Evolutionary conservation across 1,140 invertebrate genomes (phyloP).

Genomic region (Andrena cerasifolii): DNA sequence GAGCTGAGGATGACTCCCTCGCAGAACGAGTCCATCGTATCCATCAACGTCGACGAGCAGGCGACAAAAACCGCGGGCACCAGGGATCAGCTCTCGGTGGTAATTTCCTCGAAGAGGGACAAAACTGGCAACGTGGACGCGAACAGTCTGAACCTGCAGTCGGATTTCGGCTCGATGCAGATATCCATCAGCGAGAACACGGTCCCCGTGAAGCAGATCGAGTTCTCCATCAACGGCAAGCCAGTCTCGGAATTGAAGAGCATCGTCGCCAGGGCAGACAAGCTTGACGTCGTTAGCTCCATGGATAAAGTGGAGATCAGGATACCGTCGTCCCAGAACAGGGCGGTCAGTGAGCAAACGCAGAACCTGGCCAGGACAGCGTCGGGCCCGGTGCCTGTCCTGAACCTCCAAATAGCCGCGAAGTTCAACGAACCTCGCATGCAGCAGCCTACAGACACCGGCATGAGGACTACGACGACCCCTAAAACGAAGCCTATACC

Average conservation of each 20-base stretch:
- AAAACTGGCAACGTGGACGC: not conserved
- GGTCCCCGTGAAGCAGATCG: conserved; percentile 60
- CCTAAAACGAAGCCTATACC: conserved; percentile 23
- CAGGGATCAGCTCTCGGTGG: conserved; percentile 51
- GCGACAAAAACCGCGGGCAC: not conserved
- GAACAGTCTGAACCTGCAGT: not conserved
- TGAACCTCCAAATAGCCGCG: conserved; percentile 58
- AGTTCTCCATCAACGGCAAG: conserved; percentile 66
- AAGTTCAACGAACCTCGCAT: conserved; percentile 41
- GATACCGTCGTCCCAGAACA: conserved; percentile 41
- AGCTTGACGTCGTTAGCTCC: conserved; percentile 58
- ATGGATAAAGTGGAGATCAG: conserved; percentile 66
- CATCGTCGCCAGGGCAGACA: conserved; percentile 56
- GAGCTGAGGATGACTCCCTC: conserved; percentile 60
- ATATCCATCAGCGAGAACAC: conserved; percentile 65
- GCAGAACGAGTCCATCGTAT: conserved; percentile 57
- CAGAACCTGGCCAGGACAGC: not conserved
- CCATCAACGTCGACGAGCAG: conserved; percentile 51
- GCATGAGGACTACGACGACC: not conserved
- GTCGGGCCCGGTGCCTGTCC: conserved; percentile 1
- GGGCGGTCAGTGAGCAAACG: not conserved
- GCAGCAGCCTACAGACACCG: not conserved
- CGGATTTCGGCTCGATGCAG: conserved; percentile 53
- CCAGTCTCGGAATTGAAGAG: conserved; percentile 59
- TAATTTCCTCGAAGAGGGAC: conserved; percentile 25